A percentile compares a stretch with the other conserved stretches of the same genome.
Evolutionary conservation across 2,888 invertebrate genomes (phyloP).

Genomic region (Smittia sp.): DNA sequence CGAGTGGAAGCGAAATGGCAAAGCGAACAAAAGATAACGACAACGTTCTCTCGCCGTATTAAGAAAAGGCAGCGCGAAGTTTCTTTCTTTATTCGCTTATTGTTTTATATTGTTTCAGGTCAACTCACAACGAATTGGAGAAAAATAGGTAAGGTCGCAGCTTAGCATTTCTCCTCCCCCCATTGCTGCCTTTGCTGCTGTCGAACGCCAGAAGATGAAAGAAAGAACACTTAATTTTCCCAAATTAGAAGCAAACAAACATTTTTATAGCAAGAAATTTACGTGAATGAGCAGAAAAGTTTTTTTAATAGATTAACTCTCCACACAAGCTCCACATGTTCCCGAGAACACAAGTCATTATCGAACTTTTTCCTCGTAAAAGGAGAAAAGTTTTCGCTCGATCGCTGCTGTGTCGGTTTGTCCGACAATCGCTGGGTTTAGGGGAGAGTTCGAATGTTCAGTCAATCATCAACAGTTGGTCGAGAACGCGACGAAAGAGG

Average conservation of each 20-base stretch:
- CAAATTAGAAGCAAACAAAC: slow-evolving; percentile 32
- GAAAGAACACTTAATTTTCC: slow-evolving; percentile 28
- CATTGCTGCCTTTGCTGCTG: neutral
- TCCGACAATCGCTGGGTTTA: too few species aligned
- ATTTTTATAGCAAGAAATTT: slow-evolving; percentile 32
- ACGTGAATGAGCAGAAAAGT: slow-evolving; percentile 31
- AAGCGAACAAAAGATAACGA: slow-evolving; percentile 17
- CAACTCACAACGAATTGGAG: slow-evolving; percentile 41
- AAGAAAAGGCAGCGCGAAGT: neutral
- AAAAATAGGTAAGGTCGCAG: slow-evolving; percentile 41
- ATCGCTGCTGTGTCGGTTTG: too few species aligned
- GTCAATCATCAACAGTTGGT: too few species aligned
- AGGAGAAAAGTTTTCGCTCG: too few species aligned
- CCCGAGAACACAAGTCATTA: slow-evolving; percentile 9
- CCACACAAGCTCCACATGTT: neutral
- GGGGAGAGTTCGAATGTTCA: too few species aligned
- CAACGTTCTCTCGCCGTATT: neutral
- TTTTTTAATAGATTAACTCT: slow-evolving; percentile 24
- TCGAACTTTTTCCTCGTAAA: neutral
- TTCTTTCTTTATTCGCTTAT: slow-evolving; percentile 16
- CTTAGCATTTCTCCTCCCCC: slow-evolving; percentile 30
- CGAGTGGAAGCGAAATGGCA: slow-evolving; percentile 1
- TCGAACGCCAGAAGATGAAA: neutral
- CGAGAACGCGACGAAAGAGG: too few species aligned
- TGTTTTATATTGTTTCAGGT: slow-evolving; percentile 40